Conservation (phyloP, 2,113 vertebrate species). For the Peucedramus taeniatus region DNA sequence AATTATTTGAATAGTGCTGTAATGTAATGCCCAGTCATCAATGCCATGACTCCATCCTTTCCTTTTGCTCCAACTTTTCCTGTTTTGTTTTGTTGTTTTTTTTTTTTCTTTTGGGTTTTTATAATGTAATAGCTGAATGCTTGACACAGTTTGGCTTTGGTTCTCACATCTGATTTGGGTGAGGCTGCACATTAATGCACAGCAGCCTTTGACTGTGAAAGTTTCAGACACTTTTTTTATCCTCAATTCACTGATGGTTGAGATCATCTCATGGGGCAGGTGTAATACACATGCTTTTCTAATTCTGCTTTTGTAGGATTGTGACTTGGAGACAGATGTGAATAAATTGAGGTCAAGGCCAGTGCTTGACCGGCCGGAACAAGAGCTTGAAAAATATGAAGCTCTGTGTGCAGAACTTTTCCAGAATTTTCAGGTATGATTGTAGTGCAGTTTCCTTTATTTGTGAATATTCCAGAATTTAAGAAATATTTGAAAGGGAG, state of each 20-base stretch:
- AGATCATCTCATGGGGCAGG: background rate
- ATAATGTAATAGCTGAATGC: background rate
- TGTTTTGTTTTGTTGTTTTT: background rate
- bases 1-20: constrained; percentile 30
- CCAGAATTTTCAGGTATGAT: constrained; percentile 77
- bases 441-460: background rate
- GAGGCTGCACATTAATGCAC: background rate
- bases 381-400: constrained; percentile 80
- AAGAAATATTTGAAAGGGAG: background rate
- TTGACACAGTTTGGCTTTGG: background rate
- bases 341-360: constrained; percentile 74
- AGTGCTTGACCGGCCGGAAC: constrained; percentile 73
- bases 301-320: constrained; percentile 75
- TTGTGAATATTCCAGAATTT: background rate
- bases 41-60: background rate
- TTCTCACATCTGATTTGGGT: background rate
- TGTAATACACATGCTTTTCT: background rate
- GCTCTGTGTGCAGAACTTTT: constrained; percentile 80
- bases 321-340: constrained; percentile 88
- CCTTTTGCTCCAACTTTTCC: background rate
- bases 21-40: background rate
- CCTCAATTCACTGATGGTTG: background rate
- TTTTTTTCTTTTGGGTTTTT: background rate
- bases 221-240: background rate
- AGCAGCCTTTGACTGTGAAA: background rate